Evolutionary conservation across 2,113 vertebrate genomes (phyloP), one percentile per base, ranked within the genome.

Genomic region (Illadopsis cleaveri): DNA sequence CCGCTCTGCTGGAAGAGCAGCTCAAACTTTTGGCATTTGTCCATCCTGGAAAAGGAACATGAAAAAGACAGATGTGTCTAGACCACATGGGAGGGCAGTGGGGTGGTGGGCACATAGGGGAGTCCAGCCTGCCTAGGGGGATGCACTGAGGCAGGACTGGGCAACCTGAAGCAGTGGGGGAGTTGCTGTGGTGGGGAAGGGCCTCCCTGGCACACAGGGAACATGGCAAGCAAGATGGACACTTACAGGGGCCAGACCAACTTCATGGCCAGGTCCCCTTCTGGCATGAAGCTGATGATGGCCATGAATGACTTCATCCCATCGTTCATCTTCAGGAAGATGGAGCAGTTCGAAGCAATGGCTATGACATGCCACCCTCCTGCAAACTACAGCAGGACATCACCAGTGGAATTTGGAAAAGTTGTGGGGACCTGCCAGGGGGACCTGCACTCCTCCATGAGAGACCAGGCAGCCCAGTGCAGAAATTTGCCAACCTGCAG

Each of bases 211-310:
- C 30, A 56, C 16, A 9, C 0, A 1, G 8, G 27, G 47, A 68
- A 54, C 17, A 13, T 0, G 0, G 17, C 0, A 0, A 56, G 58
- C 24, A 40, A 37, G 44, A 11, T 0, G 0, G 50, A 47, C 38
- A 89, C 93, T 90, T 65, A 95, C 91, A 85, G 1, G 28, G 93
- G 54, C 82, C 38, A 76, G 21, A 68, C 0, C 18, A 94, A 3
- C 31, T 57, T 48, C 42, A 92, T 4, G 10, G 53, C 22, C 69
- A 95, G 8, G 23, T 80, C 24, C 5, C 78, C 86, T 30, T 82
- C 85, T 0, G 47, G 35, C 0, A 4, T 91, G 72, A 93, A 50
- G 68, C 51, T 91, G 71, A 83, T 12, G 27, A 48, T 60, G 60
- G n/a, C 5, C 6, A 11, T 37, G 42, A 82, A 33, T 0, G 66